Evolutionary conservation across 2,113 vertebrate genomes (phyloP).

Genomic region (Motacilla alba): DNA sequence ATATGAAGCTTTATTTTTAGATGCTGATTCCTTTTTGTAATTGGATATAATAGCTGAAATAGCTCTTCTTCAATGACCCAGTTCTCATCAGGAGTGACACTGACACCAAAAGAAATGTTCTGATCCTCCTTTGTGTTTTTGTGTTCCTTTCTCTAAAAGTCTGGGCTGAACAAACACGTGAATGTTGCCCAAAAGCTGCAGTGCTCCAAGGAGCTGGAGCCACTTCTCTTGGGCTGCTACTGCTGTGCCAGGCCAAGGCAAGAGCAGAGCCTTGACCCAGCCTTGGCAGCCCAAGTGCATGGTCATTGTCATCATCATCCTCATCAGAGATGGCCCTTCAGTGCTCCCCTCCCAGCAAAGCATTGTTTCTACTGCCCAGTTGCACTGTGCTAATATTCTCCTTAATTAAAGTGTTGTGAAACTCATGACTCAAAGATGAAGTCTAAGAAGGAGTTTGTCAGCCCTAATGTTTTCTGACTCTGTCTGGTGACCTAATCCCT

Average conservation of each 20-base stretch:
- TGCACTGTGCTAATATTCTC: neutral
- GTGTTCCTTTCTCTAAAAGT: neutral
- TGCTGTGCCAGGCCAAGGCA: neutral
- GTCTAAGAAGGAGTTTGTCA: neutral
- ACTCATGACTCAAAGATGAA: neutral
- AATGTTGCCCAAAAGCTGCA: neutral
- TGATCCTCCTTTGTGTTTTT: neutral
- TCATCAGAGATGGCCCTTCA: neutral
- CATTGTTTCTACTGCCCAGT: neutral
- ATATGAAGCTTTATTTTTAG: constrained; percentile 37
- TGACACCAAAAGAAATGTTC: neutral
- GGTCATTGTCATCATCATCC: neutral
- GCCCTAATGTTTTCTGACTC: neutral
- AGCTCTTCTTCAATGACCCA: constrained; percentile 18
- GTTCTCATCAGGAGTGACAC: neutral
- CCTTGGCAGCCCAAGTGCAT: neutral
- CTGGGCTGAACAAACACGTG: neutral
- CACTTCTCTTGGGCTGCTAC: neutral
- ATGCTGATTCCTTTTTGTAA: constrained; percentile 30
- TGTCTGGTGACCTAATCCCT: neutral
- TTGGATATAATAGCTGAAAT: constrained; percentile 31
- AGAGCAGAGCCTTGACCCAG: neutral
- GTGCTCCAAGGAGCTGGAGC: neutral
- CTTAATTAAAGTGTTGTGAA: neutral
- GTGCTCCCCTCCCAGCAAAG: neutral